These are phyloP conservation scores for Neodiprion virginianus DNA, from an alignment of 1,140 invertebrate genomes.

Conservation along the genomic window DNA sequence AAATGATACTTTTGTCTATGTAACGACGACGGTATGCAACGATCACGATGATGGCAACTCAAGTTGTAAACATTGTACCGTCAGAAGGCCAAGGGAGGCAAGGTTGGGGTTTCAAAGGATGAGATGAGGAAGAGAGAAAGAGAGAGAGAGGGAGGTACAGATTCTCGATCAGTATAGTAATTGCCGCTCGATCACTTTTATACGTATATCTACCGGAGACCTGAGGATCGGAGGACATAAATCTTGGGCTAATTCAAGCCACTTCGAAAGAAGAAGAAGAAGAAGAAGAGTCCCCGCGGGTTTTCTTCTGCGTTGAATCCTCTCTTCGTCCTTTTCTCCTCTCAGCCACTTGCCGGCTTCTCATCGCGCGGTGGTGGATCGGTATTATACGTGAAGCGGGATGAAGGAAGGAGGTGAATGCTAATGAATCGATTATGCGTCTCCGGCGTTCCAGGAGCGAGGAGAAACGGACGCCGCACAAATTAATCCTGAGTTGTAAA, in stretches of 20 bases:
- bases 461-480: neutral
- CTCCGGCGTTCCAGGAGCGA: neutral
- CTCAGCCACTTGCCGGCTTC: neutral
- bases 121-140: neutral
- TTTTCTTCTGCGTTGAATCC: too few species aligned
- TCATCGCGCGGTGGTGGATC: neutral
- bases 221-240: neutral
- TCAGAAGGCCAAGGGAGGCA: too few species aligned
- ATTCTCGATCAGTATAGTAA: neutral
- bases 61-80: too few species aligned
- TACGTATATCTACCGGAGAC: neutral
- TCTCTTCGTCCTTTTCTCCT: neutral
- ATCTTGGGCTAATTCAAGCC: constrained; percentile 1
- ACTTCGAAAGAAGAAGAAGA: neutral
- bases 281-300: too few species aligned
- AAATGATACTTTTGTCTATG: too few species aligned
- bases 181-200: neutral
- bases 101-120: too few species aligned
- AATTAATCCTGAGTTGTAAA: neutral
- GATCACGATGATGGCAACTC: too few species aligned
- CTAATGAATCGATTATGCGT: neutral
- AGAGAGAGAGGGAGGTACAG: neutral
- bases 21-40: too few species aligned
- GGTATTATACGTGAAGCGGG: neutral
- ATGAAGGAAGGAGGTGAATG: neutral